Evolutionary conservation across 2,888 invertebrate genomes (phyloP).

Genomic region (Maniola hyperantus): DNA sequence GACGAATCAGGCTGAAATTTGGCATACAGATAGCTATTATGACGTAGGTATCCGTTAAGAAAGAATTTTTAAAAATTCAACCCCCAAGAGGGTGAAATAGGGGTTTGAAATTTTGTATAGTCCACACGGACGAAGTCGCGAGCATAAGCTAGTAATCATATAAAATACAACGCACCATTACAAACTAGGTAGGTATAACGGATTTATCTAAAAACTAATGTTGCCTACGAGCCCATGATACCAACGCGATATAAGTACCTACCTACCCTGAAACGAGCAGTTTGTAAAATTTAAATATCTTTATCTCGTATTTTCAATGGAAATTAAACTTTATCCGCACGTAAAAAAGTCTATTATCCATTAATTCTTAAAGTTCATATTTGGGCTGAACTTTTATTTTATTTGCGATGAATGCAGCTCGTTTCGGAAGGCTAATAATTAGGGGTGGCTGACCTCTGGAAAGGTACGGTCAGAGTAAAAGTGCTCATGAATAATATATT

Average conservation of each 20-base stretch:
- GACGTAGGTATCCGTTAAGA: too few relatives aligned
- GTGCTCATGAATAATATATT: constrained; percentile 20
- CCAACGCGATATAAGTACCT: too few relatives aligned
- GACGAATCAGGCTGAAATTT: too few relatives aligned
- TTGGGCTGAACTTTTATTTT: constrained; percentile 44
- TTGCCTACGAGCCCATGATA: constrained; percentile 39
- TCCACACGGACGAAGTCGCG: too few relatives aligned
- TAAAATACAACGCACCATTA: constrained; percentile 2
- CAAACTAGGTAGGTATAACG: constrained; percentile 4
- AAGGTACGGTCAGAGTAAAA: constrained; percentile 19
- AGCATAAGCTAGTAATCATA: too few relatives aligned
- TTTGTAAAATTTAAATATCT: constrained; percentile 36
- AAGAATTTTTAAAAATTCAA: too few relatives aligned
- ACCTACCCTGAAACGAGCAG: constrained; percentile 24
- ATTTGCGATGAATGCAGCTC: constrained; percentile 46
- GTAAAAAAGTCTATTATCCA: constrained; percentile 43
- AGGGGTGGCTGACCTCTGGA: constrained; percentile 42
- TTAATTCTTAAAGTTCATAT: constrained; percentile 26
- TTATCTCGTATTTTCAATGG: constrained; percentile 35
- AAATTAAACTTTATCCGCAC: constrained; percentile 46
- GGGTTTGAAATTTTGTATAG: too few relatives aligned
- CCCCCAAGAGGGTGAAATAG: too few relatives aligned
- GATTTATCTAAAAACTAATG: constrained; percentile 38
- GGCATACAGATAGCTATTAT: too few relatives aligned
- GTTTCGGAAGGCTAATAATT: constrained; percentile 50